Evolutionary conservation across 2,113 vertebrate genomes (phyloP).

Genomic region (Pterocles burchelli): DNA sequence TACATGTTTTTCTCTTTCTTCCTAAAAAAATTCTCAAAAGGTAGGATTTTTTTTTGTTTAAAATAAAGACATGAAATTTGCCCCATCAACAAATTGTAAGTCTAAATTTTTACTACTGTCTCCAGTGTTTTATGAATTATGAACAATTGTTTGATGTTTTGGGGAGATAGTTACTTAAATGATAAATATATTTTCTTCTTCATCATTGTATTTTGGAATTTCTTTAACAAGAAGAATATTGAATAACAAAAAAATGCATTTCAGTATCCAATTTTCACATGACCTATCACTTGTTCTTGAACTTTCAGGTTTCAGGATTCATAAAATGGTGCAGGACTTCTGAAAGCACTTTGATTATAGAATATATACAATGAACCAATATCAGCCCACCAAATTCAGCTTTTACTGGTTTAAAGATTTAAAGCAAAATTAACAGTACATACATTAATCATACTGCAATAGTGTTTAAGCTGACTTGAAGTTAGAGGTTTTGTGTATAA

Average conservation of each 20-base stretch:
- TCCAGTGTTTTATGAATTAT: background rate
- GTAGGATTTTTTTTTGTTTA: too few species aligned
- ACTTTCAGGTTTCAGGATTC: background rate
- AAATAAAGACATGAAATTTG: background rate
- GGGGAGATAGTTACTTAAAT: background rate
- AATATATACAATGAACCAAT: background rate
- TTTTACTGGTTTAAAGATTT: background rate
- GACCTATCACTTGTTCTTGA: background rate
- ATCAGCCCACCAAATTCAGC: background rate
- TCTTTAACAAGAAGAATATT: background rate
- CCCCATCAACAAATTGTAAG: background rate
- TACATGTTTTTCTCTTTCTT: background rate
- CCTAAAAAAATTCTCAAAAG: background rate
- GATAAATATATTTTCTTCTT: background rate
- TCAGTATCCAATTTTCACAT: background rate
- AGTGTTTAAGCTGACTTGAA: background rate
- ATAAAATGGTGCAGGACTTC: background rate
- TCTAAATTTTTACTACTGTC: background rate
- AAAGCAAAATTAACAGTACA: background rate
- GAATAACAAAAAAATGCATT: background rate
- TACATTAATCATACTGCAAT: background rate
- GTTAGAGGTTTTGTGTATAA: background rate
- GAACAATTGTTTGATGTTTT: background rate
- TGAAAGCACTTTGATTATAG: background rate
- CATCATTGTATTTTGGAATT: background rate